Conservation (phyloP, 1,140 invertebrate genomes). For the Paraescarpia echinospica region DNA sequence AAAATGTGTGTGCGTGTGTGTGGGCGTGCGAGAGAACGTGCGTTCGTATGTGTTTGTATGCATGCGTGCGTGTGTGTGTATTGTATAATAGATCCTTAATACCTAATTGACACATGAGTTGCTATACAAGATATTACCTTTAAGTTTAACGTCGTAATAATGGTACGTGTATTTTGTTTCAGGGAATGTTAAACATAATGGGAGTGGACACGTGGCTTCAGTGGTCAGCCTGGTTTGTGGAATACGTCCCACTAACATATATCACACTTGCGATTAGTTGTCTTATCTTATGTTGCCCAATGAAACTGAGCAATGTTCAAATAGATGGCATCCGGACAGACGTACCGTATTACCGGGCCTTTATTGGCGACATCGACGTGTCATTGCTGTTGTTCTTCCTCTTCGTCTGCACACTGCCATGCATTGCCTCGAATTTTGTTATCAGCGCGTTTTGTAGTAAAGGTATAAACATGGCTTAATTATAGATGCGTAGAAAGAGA, state of each 20-base stretch:
- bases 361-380: background rate
- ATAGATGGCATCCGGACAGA: background rate
- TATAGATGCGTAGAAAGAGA: no score
- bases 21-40: no score
- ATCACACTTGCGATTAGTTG: background rate
- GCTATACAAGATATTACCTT: background rate
- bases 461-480: background rate
- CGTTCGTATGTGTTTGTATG: no score
- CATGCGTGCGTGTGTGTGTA: no score
- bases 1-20: no score
- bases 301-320: background rate
- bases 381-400: background rate
- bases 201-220: background rate
- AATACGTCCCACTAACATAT: background rate
- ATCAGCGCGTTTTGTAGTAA: background rate
- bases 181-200: background rate
- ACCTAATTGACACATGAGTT: no score
- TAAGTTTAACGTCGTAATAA: background rate
- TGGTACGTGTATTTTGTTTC: background rate
- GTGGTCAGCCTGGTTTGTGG: background rate
- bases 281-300: background rate
- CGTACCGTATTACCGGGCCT: background rate
- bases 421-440: background rate
- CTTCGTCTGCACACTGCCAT: background rate
- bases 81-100: no score